These are phyloP conservation scores for Stictocephala bisonia DNA, from an alignment of 2,888 invertebrate genomes.

Conservation along the genomic window DNA sequence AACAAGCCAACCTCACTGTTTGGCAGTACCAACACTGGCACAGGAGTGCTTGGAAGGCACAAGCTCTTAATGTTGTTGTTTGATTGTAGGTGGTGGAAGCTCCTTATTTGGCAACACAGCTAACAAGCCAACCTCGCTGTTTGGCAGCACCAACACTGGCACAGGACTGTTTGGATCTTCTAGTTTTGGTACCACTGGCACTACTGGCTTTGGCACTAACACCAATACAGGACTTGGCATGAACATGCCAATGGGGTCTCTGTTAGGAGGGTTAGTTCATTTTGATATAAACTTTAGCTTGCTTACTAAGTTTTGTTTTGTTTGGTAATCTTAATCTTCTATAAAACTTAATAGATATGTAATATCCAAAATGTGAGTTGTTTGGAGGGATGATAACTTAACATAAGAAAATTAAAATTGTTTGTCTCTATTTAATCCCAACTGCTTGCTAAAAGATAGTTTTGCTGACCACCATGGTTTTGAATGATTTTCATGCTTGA, in stretches of 20 bases:
- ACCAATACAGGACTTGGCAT: conserved; percentile 47
- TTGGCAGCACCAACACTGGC: conserved; percentile 65
- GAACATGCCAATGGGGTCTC: conserved; percentile 44
- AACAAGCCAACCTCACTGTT: conserved; percentile 68
- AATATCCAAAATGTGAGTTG: too few relatives aligned
- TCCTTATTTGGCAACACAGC: conserved; percentile 67
- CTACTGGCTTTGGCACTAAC: conserved; percentile 58
- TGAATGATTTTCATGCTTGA: too few relatives aligned
- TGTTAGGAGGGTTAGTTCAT: conserved; percentile 55
- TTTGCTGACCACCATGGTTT: too few relatives aligned
- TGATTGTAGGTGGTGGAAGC: conserved; percentile 53
- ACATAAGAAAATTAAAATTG: too few relatives aligned
- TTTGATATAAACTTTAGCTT: neutral
- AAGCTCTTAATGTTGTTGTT: too few relatives aligned
- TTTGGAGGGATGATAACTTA: too few relatives aligned
- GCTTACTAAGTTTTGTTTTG: neutral
- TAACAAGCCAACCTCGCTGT: conserved; percentile 67
- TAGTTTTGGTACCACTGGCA: conserved; percentile 66
- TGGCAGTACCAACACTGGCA: conserved; percentile 64
- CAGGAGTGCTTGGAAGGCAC: conserved; percentile 63
- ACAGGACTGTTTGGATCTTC: conserved; percentile 62
- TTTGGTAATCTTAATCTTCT: too few relatives aligned
- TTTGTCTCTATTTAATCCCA: too few relatives aligned
- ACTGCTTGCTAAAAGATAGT: too few relatives aligned
- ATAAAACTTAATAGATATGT: too few relatives aligned